Conservation (phyloP, 2,888 invertebrate species). For the Dastarcus helophoroides region DNA sequence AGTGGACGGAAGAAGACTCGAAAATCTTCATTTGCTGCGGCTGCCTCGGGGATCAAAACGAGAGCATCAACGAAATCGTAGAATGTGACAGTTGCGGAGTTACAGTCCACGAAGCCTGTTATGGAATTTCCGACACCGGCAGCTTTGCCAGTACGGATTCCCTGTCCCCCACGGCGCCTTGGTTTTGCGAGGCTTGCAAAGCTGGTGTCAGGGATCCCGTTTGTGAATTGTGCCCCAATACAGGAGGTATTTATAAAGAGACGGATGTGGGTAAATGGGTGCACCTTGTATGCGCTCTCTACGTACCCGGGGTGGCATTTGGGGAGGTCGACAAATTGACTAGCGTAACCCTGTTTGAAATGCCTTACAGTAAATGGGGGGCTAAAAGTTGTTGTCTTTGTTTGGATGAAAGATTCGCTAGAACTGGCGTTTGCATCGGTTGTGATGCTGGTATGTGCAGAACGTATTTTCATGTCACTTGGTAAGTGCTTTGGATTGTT, state of each 20-base stretch:
- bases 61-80: conserved; percentile 90
- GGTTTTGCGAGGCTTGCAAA: conserved; percentile 98
- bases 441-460: conserved; percentile 99
- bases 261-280: conserved; percentile 98
- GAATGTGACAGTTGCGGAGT: conserved; percentile 96
- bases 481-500: no score
- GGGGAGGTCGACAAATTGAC: conserved; percentile 87
- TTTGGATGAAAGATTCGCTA: conserved; percentile 71
- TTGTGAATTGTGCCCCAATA: conserved; percentile 93
- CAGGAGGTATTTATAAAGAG: conserved; percentile 86
- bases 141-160: conserved; percentile 89
- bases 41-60: conserved; percentile 85
- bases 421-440: conserved; percentile 91
- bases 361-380: conserved; percentile 96
- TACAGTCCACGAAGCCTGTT: conserved; percentile 94
- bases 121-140: conserved; percentile 85
- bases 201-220: conserved; percentile 78
- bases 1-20: conserved; percentile 33
- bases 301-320: conserved; percentile 94
- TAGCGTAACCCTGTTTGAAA: conserved; percentile 89
- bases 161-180: conserved; percentile 91
- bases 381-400: conserved; percentile 85
- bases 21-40: conserved; percentile 82
- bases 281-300: conserved; percentile 91
- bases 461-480: conserved; percentile 95